These are phyloP conservation scores for Dascillus cervinus DNA, from an alignment of 2,888 invertebrate genomes.

Conservation along the genomic window DNA sequence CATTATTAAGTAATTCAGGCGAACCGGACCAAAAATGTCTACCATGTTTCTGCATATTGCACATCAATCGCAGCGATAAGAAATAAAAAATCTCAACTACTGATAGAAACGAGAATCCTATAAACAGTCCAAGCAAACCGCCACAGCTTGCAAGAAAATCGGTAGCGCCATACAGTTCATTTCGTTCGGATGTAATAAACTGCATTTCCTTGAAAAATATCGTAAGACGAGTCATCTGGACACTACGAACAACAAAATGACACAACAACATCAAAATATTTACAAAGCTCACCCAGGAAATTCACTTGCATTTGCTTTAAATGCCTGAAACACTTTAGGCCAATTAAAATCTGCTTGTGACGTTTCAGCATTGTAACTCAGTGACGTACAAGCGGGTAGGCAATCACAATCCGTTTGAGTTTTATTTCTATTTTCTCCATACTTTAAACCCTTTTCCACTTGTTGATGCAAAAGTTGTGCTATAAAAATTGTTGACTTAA, in stretches of 20 bases:
- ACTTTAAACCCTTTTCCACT: slow-evolving; percentile 4
- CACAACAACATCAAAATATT: background rate
- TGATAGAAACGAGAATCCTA: slow-evolving; percentile 58
- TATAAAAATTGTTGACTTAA: too few species aligned
- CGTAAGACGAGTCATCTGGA: slow-evolving; percentile 52
- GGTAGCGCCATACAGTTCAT: slow-evolving; percentile 49
- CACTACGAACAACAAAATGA: slow-evolving; percentile 35
- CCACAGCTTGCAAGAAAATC: slow-evolving; percentile 53
- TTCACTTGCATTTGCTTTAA: slow-evolving; percentile 39
- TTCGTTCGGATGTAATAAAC: slow-evolving; percentile 48
- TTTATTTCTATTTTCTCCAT: slow-evolving; percentile 17
- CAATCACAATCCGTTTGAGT: slow-evolving; percentile 46
- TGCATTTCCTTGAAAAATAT: slow-evolving; percentile 65
- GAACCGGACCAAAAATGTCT: slow-evolving; percentile 39
- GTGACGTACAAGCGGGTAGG: slow-evolving; percentile 59
- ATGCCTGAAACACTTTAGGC: slow-evolving; percentile 50
- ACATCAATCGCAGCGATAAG: slow-evolving; percentile 44
- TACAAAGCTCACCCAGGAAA: slow-evolving; percentile 31
- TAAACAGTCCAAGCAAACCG: slow-evolving; percentile 52
- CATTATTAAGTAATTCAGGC: slow-evolving; percentile 26
- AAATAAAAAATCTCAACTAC: slow-evolving; percentile 55
- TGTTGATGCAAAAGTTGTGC: background rate
- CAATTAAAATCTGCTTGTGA: slow-evolving; percentile 64
- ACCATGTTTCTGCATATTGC: slow-evolving; percentile 44
- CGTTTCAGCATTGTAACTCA: slow-evolving; percentile 64